A percentile compares a stretch with the other conserved stretches of the same genome.
Conservation (phyloP, 64 coral and sea anemone species). For the Dendronephthya gigantea region DNA sequence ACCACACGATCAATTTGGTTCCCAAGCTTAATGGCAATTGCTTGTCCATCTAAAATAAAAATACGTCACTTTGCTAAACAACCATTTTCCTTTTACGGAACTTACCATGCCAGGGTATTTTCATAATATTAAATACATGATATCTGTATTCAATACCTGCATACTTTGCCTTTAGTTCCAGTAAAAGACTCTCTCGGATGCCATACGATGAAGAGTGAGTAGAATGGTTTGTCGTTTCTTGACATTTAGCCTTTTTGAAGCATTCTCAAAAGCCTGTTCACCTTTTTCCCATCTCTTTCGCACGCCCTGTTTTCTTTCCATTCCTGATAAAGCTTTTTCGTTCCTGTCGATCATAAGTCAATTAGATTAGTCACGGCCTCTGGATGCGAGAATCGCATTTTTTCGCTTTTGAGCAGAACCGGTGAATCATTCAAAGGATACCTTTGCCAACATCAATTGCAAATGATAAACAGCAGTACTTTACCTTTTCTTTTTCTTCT, state of each 20-base stretch:
- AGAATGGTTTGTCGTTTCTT: background rate
- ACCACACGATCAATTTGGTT: background rate
- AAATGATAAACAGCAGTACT: background rate
- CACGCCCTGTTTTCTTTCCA: background rate
- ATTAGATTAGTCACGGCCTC: too few species aligned
- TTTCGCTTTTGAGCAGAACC: too few species aligned
- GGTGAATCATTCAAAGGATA: too few species aligned
- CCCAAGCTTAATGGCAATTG: background rate
- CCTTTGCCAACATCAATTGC: background rate
- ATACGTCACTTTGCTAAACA: too few species aligned
- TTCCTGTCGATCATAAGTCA: background rate
- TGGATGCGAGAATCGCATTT: too few species aligned
- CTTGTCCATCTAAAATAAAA: conserved; percentile 3
- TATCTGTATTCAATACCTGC: background rate
- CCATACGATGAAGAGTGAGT: background rate
- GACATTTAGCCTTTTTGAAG: background rate
- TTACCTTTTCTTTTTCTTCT: background rate
- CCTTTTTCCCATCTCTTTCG: background rate
- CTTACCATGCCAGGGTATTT: too few species aligned
- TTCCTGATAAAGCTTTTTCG: background rate
- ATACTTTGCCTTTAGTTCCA: conserved; percentile 3
- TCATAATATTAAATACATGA: too few species aligned
- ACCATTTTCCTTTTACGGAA: too few species aligned
- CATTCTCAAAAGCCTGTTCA: background rate
- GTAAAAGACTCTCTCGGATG: background rate